A percentile compares a stretch with the other conserved stretches of the same genome.
Conservation (phyloP, 2,113 vertebrate genomes). For the Brachyhypopomus gauderio region DNA sequence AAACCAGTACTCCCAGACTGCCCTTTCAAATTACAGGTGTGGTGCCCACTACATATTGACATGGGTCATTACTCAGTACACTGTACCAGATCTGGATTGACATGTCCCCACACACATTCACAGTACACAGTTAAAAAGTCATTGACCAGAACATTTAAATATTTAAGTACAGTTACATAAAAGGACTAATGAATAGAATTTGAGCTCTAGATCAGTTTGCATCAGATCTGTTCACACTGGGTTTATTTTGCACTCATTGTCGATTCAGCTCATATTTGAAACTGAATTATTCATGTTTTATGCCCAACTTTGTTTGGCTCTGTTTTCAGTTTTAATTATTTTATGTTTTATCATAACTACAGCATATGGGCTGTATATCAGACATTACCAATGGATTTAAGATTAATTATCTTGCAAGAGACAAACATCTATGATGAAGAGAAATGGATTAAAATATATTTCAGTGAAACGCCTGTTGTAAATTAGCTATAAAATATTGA, state of each 20-base stretch:
- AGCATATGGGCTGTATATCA: neutral
- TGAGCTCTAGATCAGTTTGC: neutral
- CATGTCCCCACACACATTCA: neutral
- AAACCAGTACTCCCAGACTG: no score
- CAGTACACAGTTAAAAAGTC: neutral
- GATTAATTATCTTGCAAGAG: neutral
- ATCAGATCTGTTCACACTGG: neutral
- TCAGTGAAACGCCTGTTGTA: constrained; percentile 48
- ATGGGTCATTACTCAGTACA: no score
- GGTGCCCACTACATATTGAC: no score
- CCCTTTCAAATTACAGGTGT: no score
- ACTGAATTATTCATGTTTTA: neutral
- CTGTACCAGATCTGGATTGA: no score
- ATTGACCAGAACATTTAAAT: neutral
- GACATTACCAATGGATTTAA: neutral
- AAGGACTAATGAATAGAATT: neutral
- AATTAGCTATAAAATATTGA: neutral
- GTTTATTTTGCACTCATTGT: neutral
- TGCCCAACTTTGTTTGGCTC: neutral
- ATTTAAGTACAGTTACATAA: neutral
- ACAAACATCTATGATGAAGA: neutral
- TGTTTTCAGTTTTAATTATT: neutral
- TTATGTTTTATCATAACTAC: neutral
- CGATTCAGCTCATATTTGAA: neutral
- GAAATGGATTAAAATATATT: neutral